A percentile compares a stretch with the other conserved stretches of the same genome.
Evolutionary conservation across 2,113 vertebrate genomes (phyloP).

Genomic region (Anser cygnoides): DNA sequence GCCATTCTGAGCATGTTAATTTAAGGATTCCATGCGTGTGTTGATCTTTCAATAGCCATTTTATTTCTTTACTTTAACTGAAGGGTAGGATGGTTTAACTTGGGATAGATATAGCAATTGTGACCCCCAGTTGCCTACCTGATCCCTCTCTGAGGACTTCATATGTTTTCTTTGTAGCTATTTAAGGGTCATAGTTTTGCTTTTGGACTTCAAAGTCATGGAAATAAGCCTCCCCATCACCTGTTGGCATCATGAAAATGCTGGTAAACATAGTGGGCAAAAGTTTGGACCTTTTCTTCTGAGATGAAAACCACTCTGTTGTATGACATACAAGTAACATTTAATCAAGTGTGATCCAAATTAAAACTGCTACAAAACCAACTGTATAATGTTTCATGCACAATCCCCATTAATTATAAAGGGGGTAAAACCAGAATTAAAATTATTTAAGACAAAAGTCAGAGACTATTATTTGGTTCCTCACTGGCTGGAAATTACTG

Average conservation of each 20-base stretch:
- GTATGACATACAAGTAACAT: not conserved
- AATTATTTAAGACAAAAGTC: not conserved
- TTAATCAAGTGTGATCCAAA: not conserved
- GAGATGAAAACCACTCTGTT: not conserved
- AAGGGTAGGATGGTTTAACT: not conserved
- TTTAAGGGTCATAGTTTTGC: not conserved
- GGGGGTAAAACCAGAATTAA: not conserved
- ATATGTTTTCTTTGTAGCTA: not conserved
- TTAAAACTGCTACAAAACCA: fast-evolving
- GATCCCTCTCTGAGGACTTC: not conserved
- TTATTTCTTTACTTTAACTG: not conserved
- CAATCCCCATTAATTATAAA: not conserved
- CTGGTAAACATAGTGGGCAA: not conserved
- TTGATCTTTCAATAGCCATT: not conserved
- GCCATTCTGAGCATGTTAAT: not conserved
- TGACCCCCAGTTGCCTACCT: not conserved
- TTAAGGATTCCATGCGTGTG: not conserved
- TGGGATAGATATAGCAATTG: not conserved
- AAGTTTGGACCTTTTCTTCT: not conserved
- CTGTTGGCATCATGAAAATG: not conserved
- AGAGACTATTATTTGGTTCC: not conserved
- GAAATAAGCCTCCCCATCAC: not conserved
- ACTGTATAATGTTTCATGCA: not conserved
- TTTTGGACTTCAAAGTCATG: not conserved
- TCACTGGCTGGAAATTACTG: not conserved